Evolutionary conservation across 2,888 invertebrate species (phyloP).

Genomic region (Criorhina ranunculi): DNA sequence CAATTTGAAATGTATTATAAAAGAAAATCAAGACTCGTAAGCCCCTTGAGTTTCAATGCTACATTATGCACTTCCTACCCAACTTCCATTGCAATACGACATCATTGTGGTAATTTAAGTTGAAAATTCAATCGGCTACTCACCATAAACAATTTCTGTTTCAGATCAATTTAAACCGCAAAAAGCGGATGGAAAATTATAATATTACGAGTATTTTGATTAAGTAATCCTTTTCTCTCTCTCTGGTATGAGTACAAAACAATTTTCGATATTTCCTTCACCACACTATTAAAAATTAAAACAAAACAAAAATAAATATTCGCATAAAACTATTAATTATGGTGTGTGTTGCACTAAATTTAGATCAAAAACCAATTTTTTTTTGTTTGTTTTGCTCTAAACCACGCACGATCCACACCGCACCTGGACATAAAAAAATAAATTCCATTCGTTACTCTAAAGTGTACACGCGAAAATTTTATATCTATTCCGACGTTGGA

Average conservation of each 20-base stretch:
- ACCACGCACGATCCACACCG: conserved; percentile 22
- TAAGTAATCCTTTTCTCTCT: conserved; percentile 61
- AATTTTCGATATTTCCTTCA: conserved; percentile 3
- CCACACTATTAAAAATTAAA: conserved; percentile 12
- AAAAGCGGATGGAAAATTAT: conserved; percentile 18
- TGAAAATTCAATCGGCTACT: conserved; percentile 44
- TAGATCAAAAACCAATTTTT: conserved; percentile 11
- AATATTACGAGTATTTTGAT: conserved; percentile 13
- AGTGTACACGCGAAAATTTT: not conserved
- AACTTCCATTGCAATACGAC: conserved; percentile 67
- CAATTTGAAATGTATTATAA: conserved; percentile 24
- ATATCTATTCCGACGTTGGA: conserved; percentile 5
- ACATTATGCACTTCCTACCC: conserved; percentile 30
- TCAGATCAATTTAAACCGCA: conserved; percentile 59
- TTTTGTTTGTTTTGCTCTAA: no score
- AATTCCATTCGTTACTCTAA: not conserved
- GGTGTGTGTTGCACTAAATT: conserved; percentile 1
- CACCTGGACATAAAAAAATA: conserved; percentile 15
- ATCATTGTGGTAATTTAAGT: conserved; percentile 68
- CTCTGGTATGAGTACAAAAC: not conserved
- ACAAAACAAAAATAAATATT: conserved; percentile 22
- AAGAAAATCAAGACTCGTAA: conserved; percentile 57
- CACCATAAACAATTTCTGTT: conserved; percentile 57
- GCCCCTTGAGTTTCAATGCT: conserved; percentile 62
- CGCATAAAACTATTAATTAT: conserved; percentile 10